Conservation (phyloP, 2,113 vertebrate genomes). For the Paradoxurus hermaphroditus region DNA sequence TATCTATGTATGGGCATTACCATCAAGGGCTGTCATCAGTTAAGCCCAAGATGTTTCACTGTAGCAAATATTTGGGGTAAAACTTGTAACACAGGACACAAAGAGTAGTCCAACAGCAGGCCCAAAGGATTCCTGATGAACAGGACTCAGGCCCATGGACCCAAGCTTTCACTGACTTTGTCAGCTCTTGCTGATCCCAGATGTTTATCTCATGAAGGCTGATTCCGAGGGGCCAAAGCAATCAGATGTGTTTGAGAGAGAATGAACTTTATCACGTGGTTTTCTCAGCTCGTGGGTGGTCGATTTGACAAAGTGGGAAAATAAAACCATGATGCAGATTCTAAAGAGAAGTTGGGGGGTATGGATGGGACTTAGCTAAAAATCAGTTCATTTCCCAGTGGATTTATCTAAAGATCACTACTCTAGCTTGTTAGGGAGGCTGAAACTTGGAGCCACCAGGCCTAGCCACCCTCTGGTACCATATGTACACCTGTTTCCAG, state of each 20-base stretch:
- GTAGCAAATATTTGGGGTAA: neutral
- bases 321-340: neutral
- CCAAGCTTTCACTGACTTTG: neutral
- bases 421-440: neutral
- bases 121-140: neutral
- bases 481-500: neutral
- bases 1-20: neutral
- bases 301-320: neutral
- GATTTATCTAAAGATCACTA: neutral
- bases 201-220: neutral
- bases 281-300: neutral
- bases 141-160: neutral
- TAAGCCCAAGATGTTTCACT: neutral
- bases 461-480: neutral
- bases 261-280: neutral
- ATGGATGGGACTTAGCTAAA: neutral
- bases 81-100: neutral
- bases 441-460: neutral
- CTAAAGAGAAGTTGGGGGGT: neutral
- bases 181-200: neutral
- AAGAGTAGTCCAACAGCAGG: neutral
- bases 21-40: neutral
- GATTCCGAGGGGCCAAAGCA: neutral
- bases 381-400: neutral
- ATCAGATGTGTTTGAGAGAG: neutral